Percentiles rank a stretch among this genome's conserved stretches.
Evolutionary conservation across 2,888 invertebrate genomes (phyloP).

Genomic region (Prenolepis imparis): DNA sequence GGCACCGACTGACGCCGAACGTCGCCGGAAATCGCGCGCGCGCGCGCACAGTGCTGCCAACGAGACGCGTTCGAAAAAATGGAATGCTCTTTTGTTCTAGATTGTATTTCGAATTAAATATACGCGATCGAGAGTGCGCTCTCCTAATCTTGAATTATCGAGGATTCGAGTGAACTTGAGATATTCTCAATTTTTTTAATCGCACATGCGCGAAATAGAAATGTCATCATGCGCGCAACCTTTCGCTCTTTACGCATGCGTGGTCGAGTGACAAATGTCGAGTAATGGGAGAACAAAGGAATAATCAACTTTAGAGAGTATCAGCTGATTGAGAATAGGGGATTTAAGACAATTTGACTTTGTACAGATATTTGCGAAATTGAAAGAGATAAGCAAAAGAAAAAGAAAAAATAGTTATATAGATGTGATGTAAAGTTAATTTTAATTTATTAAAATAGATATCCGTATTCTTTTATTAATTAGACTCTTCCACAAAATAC

Average conservation of each 20-base stretch:
- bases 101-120: neutral
- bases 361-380: neutral
- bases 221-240: neutral
- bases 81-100: too few species aligned
- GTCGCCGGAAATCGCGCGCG: slow-evolving; percentile 16
- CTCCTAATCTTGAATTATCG: neutral
- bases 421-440: neutral
- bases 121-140: neutral
- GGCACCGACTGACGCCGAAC: slow-evolving; percentile 55
- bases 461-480: neutral
- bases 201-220: neutral
- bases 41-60: slow-evolving; percentile 49
- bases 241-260: neutral
- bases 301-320: neutral
- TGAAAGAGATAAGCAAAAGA: neutral
- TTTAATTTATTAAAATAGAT: neutral
- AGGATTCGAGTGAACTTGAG: neutral
- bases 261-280: too few species aligned
- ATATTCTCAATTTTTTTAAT: neutral
- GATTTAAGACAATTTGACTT: neutral
- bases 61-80: neutral
- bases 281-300: neutral
- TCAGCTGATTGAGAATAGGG: neutral
- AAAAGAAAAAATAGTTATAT: neutral
- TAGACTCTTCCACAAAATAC: neutral